These are phyloP conservation scores for Tiphia femorata DNA, from an alignment of 2,888 invertebrate species.

Conservation along the genomic window DNA sequence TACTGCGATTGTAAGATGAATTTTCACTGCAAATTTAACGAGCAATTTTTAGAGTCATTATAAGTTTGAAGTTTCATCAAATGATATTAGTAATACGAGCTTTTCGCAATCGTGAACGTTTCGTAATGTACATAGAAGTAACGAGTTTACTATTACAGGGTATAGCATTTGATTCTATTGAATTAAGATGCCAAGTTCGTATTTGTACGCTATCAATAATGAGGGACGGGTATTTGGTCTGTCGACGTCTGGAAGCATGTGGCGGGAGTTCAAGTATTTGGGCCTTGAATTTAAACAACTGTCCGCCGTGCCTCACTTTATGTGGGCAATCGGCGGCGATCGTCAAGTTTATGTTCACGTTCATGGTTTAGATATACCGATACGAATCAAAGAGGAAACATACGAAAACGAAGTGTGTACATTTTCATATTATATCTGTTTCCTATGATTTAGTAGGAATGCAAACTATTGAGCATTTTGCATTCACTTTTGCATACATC, in stretches of 20 bases:
- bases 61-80: conserved; percentile 5
- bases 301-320: conserved; percentile 85
- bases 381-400: conserved; percentile 89
- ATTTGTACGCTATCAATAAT: conserved; percentile 87
- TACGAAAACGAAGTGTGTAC: conserved; percentile 88
- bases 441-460: no score
- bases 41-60: neutral
- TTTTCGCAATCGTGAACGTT: no score
- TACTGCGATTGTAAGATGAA: no score
- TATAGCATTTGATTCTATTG: neutral
- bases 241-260: conserved; percentile 84
- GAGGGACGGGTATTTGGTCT: conserved; percentile 90
- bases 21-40: neutral
- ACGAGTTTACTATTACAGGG: neutral
- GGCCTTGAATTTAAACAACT: conserved; percentile 91
- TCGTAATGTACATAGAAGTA: neutral
- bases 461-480: conserved; percentile 1
- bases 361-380: conserved; percentile 90
- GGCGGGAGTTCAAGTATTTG: conserved; percentile 88
- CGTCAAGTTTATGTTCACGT: conserved; percentile 94
- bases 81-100: neutral
- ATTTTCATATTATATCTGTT: conserved; percentile 5
- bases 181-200: conserved; percentile 76
- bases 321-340: conserved; percentile 95
- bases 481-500: neutral